These are phyloP conservation scores for Muraenolepis orangiensis DNA, from an alignment of 2,797 vertebrate species.

Conservation along the genomic window DNA sequence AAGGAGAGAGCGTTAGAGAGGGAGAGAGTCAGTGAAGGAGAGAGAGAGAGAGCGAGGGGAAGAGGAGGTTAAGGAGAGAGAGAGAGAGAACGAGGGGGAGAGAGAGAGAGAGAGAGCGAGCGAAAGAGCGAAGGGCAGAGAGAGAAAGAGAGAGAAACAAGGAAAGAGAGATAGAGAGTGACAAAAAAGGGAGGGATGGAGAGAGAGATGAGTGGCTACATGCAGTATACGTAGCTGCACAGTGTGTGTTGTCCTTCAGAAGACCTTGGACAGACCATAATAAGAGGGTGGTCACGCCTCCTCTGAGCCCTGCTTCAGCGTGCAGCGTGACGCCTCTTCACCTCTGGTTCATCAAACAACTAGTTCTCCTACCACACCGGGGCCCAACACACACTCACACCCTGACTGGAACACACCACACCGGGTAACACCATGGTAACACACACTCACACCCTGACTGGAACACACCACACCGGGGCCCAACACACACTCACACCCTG, in stretches of 20 bases:
- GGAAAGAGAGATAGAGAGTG: neutral
- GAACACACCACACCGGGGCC: too few species aligned
- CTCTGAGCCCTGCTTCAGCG: slow-evolving; percentile 6
- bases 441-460: too few species aligned
- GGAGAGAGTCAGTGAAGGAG: slow-evolving; percentile 18
- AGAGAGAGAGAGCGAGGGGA: neutral
- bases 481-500: too few species aligned
- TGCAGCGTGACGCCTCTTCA: neutral
- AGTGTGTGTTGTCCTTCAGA: slow-evolving; percentile 56
- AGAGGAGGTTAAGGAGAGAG: slow-evolving; percentile 7
- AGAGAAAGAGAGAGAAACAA: neutral
- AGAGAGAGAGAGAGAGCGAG: neutral
- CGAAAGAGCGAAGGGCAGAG: too few species aligned
- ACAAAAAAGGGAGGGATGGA: slow-evolving; percentile 2
- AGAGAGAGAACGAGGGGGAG: slow-evolving; percentile 11
- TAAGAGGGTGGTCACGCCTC: slow-evolving; percentile 36
- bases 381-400: too few species aligned
- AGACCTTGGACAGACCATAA: slow-evolving; percentile 61
- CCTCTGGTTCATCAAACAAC: neutral
- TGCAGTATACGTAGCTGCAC: slow-evolving; percentile 45
- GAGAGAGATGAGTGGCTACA: slow-evolving; percentile 14
- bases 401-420: too few species aligned
- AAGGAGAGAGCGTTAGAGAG: neutral
- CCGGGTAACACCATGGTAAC: too few species aligned
- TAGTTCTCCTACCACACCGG: neutral